These are phyloP conservation scores for Notechis scutatus DNA, from an alignment of 2,113 vertebrate genomes.

Conservation along the genomic window DNA sequence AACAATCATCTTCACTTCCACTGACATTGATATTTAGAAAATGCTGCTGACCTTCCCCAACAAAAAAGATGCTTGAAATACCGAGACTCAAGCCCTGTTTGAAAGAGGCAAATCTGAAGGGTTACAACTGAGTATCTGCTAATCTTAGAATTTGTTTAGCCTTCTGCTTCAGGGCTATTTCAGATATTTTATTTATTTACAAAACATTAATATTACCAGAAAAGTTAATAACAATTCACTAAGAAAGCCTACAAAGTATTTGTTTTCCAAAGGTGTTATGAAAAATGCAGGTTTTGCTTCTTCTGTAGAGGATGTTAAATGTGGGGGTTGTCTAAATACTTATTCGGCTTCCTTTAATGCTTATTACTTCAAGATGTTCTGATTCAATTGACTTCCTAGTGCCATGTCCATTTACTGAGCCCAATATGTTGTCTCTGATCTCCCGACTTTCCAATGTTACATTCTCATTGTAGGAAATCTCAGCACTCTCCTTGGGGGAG, in stretches of 20 bases:
- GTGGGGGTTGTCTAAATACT: background rate
- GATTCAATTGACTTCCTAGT: background rate
- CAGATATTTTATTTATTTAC: background rate
- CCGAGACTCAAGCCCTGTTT: background rate
- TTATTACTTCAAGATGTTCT: background rate
- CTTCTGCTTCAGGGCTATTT: background rate
- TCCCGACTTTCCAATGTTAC: background rate
- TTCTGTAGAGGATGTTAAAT: background rate
- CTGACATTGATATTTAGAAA: background rate
- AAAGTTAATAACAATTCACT: background rate
- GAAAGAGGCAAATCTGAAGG: background rate
- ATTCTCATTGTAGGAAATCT: slow-evolving; percentile 25
- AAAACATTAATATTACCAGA: background rate
- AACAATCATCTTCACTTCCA: background rate
- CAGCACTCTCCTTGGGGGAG: background rate
- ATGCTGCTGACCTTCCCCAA: background rate
- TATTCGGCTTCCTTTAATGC: background rate
- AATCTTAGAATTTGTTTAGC: background rate
- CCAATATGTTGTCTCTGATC: no score
- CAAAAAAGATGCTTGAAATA: background rate
- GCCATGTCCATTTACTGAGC: background rate
- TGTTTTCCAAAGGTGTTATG: background rate
- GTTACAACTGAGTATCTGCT: background rate
- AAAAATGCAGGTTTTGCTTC: background rate
- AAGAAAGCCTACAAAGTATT: background rate